A percentile compares a stretch with the other conserved stretches of the same genome.
phyloP scores from a whole-genome alignment of 2,797 vertebrate genomes.

The Pseudopleuronectes americanus region DNA sequence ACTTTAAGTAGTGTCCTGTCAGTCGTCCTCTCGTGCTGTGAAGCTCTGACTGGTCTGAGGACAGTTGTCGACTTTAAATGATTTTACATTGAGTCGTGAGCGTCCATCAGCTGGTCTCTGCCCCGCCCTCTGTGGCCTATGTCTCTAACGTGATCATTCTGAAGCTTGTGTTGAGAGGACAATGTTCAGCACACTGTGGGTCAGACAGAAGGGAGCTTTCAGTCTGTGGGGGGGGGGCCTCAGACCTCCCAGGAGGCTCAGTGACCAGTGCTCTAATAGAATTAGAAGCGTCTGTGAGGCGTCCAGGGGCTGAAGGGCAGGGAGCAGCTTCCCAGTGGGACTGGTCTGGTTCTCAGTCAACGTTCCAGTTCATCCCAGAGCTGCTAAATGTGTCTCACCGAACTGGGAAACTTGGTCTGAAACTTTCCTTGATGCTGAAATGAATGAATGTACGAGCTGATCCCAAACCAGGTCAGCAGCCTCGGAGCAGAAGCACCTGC shows the following conservation, averaged over 20 bases:
- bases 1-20: neutral
- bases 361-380: too few relatives aligned
- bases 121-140: neutral
- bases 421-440: too few relatives aligned
- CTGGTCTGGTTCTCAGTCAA: too few relatives aligned
- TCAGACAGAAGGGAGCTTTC: too few relatives aligned
- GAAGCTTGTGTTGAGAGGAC: too few relatives aligned
- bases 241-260: constrained; percentile 26
- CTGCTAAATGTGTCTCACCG: too few relatives aligned
- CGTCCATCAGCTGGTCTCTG: neutral
- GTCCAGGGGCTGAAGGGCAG: neutral
- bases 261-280: constrained; percentile 47
- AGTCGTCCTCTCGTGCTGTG: neutral
- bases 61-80: neutral
- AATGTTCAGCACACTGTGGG: too few relatives aligned
- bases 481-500: too few relatives aligned
- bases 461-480: too few relatives aligned
- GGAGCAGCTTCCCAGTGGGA: neutral
- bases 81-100: neutral
- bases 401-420: too few relatives aligned
- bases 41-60: neutral
- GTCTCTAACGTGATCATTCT: neutral
- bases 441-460: too few relatives aligned
- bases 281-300: constrained; percentile 38
- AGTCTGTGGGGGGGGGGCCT: neutral